Conservation (phyloP, 2,888 invertebrate genomes). For the Syrphus vitripennis region DNA sequence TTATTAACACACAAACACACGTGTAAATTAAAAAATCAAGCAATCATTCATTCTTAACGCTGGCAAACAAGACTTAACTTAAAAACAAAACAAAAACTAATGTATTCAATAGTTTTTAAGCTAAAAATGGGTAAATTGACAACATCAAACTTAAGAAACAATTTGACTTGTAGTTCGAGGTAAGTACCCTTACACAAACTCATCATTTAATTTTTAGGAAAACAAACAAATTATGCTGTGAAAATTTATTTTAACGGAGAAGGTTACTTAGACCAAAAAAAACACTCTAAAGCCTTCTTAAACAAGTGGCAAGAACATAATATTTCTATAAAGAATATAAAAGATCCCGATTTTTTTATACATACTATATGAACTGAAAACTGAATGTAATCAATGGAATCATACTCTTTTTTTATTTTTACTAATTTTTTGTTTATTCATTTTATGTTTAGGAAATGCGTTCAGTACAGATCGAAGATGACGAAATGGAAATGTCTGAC, state of each 20-base stretch:
- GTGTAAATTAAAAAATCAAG: constrained; percentile 36
- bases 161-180: constrained; percentile 62
- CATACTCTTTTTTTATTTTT: neutral
- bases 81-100: constrained; percentile 20
- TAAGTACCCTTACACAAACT: constrained; percentile 62
- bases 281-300: neutral
- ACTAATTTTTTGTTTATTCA: constrained; percentile 30
- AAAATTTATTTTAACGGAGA: neutral
- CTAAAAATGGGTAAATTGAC: constrained; percentile 50
- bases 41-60: constrained; percentile 54
- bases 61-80: constrained; percentile 43
- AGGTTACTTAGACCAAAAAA: constrained; percentile 32
- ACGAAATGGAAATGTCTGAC: constrained; percentile 94
- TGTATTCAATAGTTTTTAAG: constrained; percentile 22
- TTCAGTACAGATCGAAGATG: constrained; percentile 84
- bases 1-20: constrained; percentile 4
- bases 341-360: neutral
- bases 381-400: neutral
- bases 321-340: neutral
- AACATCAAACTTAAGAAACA: constrained; percentile 19
- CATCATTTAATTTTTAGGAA: constrained; percentile 56
- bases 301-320: neutral
- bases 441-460: constrained; percentile 78
- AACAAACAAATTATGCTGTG: neutral
- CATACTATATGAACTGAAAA: neutral